These are phyloP conservation scores for Oreonectes daqikongensis DNA, from an alignment of 2,797 vertebrate genomes.

Conservation along the genomic window DNA sequence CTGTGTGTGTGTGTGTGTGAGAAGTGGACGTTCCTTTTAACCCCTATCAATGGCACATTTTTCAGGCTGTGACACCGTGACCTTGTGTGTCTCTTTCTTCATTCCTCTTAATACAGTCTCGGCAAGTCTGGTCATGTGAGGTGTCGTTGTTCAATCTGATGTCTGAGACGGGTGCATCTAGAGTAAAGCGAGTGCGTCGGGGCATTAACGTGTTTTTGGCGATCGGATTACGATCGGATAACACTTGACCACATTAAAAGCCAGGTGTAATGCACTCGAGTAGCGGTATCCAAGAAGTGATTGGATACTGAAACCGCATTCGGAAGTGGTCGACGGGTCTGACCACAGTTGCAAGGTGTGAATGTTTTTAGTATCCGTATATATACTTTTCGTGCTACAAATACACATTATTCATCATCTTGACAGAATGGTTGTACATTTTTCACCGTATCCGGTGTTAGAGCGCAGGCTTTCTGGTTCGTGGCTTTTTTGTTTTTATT, in stretches of 20 bases:
- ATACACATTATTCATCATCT: neutral
- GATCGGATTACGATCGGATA: neutral
- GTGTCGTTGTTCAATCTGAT: neutral
- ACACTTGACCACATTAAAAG: neutral
- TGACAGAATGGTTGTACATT: too few species aligned
- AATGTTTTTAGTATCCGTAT: too few species aligned
- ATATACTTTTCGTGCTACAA: neutral
- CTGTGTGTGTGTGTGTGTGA: conserved; percentile 28
- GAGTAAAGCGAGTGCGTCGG: neutral
- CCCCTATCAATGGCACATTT: conserved; percentile 47
- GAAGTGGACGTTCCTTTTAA: conserved; percentile 46
- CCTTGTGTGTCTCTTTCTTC: conserved; percentile 29
- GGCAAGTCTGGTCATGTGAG: neutral
- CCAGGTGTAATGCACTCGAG: neutral
- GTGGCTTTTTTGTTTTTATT: neutral
- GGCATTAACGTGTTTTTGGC: neutral
- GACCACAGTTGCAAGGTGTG: neutral
- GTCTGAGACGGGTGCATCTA: neutral
- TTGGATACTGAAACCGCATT: neutral
- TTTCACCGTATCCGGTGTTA: too few species aligned
- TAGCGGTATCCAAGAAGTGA: neutral
- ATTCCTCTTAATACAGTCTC: neutral
- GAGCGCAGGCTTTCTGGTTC: neutral
- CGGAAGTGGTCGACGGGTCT: neutral
- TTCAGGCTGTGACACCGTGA: conserved; percentile 22